Conservation (phyloP, 2,888 invertebrate genomes). For the Lochmaea crataegi region DNA sequence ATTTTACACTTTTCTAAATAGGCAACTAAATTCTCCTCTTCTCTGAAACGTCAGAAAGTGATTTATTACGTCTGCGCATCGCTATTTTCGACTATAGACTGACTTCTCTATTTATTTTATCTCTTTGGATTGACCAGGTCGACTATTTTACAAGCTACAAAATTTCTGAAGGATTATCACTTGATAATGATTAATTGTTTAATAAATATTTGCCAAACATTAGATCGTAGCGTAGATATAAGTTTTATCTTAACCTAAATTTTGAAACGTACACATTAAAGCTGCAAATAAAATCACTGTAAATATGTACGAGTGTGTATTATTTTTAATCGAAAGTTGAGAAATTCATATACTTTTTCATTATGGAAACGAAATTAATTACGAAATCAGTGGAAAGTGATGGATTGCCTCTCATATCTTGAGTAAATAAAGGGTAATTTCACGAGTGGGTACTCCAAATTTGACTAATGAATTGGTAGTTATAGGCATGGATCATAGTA, state of each 20-base stretch:
- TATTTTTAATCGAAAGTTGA: background rate
- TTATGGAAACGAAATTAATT: background rate
- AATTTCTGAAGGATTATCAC: background rate
- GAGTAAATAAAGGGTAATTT: conserved; percentile 15
- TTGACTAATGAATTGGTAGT: background rate
- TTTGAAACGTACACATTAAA: background rate
- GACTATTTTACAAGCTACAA: background rate
- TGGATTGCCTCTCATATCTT: conserved; percentile 11
- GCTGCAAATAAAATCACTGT: background rate
- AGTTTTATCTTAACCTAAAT: background rate
- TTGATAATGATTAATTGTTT: background rate
- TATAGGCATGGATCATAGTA: background rate
- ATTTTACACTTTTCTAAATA: no score
- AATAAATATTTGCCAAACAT: background rate
- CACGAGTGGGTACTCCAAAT: conserved; percentile 13
- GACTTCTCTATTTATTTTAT: background rate
- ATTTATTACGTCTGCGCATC: no score
- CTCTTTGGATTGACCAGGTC: no score
- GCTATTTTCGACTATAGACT: no score
- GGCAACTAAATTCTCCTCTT: no score
- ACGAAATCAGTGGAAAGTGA: background rate
- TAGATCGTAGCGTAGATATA: background rate
- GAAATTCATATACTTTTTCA: background rate
- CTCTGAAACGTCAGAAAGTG: no score
- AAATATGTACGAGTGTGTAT: background rate